Base-by-base conservation (phyloP, 2,797 vertebrate genomes). In the Distichodus sexfasciatus region DNA sequence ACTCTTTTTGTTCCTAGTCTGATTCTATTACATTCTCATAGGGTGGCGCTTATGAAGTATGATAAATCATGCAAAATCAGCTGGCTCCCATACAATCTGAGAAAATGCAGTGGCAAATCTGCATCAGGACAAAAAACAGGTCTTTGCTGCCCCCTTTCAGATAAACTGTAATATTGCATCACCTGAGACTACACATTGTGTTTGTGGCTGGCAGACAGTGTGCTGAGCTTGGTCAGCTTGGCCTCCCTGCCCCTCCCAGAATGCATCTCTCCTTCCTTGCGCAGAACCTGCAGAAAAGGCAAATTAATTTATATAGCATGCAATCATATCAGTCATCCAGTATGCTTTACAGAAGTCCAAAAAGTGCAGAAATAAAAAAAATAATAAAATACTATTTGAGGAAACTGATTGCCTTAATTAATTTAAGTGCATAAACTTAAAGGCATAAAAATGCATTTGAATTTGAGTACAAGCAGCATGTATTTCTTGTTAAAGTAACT, bases 91-190 rank as follows among this genome's bases (percentile, higher is more conserved):
- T 36, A 8, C 33, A 24, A 2, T n/a, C 24, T 38, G 31, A 38
- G 14, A 54, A 21, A 4, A n/a, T 19, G 19, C 47, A 23, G 1
- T 21, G 54, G 6, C 36, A 61, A 1, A 17, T 43, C 26, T n/a
- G 26, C 1, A 38, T 1, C 6, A 4, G 33, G 12, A n/a, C 26
- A 73, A 75, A 77, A 78, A 78, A 71, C 24, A 82, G 85, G 79
- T 60, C 71, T 84, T 72, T 88, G 83, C 85, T 89, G 88, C 88
- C 88, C 86, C 82, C 91, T 85, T n/a, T 76, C 40, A 53, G 50
- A 80, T 74, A 26, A 51, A 38, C 79, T 72, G 74, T 70, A 79
- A 79, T 57, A 87, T 77, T 76, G 79, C 85, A 88, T 47, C 31
- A 35, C 19, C 23, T 38, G 4, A 38, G 2, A 12, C 36, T 7